Percentiles rank a stretch among this genome's conserved stretches.
Evolutionary conservation across 37 sponge, comb jelly and placozoan genomes (phyloP).

Genomic region (Dysidea cf. avara): DNA sequence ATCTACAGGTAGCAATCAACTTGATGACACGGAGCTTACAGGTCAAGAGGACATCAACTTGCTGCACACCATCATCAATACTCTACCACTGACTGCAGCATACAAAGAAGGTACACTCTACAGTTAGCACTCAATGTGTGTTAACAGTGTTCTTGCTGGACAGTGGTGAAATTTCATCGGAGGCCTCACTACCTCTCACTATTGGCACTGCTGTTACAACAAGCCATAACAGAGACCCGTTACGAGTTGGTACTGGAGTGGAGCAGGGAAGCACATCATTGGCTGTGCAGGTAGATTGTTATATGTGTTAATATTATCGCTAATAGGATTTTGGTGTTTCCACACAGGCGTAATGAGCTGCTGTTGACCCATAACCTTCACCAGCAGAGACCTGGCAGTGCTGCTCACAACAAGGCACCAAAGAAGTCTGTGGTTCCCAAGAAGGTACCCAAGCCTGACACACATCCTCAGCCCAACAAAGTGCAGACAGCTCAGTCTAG

Average conservation of each 20-base stretch:
- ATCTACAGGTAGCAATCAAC: background rate
- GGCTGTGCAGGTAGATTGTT: constrained; percentile 54
- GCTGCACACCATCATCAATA: constrained; percentile 66
- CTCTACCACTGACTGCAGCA: constrained; percentile 34
- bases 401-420: background rate
- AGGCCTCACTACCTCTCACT: constrained; percentile 86
- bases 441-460: background rate
- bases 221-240: constrained; percentile 57
- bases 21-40: constrained; percentile 61
- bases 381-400: too few relatives aligned
- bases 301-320: background rate
- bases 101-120: constrained; percentile 71
- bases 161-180: constrained; percentile 85
- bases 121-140: background rate
- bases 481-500: background rate
- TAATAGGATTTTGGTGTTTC: background rate
- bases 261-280: constrained; percentile 64
- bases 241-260: constrained; percentile 60
- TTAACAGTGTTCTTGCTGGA: background rate
- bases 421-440: background rate
- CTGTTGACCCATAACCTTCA: constrained; percentile 34
- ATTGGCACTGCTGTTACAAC: constrained; percentile 67
- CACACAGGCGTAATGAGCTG: constrained; percentile 60
- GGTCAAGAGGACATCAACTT: constrained; percentile 85
- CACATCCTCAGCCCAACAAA: background rate